Evolutionary conservation across 2,888 invertebrate genomes (phyloP), one percentile per base, ranked within the genome.

Genomic region (Tinea pellionella): DNA sequence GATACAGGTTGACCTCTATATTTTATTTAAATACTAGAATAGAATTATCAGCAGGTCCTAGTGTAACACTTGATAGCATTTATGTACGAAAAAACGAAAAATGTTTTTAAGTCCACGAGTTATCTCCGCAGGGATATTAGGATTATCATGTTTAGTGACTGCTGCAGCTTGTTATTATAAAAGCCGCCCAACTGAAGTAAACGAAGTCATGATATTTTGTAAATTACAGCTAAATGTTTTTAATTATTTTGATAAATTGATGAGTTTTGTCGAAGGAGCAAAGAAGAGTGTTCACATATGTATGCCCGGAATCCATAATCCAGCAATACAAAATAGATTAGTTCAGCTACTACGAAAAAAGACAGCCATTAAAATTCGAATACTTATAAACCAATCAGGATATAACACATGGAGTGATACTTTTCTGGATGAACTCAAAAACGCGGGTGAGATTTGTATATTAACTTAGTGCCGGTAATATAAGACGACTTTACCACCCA

Each of bases 131-230:
- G 80, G 76, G 63, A 83, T 77, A 66, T 66, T 87, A 64, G 82
- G 79, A 24, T 61, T 85, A 66, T 79, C 83, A 67, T 87, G 83
- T 75, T 78, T 73, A 63, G 75, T 83, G 59, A 57, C 61, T 9
- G 77, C 82, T 60, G 84, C 81, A 42, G 86, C 84, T 55, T 83
- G 82, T 41, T 84, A 78, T 67, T 86, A 75, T 67, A 84, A 79
- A 67, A 82, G 71, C 68, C 79, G 73, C 63, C 75, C 84, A 60
- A 65, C 70, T 24, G 80, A 80, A 63, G 67, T 84, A 62, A 86
- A 87, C 66, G 85, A 87, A 74, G 86, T 87, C 61, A 86, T 87
- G 86, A 81, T 86, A 63, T 87, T 87, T 69, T 86, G 86, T 67
- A 86, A 87, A 70, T 69, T 87, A 59, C 86, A 87, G 63, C 80